Evolutionary conservation across 2,113 vertebrate species (phyloP).

Genomic region (Ptilonorhynchus violaceus): DNA sequence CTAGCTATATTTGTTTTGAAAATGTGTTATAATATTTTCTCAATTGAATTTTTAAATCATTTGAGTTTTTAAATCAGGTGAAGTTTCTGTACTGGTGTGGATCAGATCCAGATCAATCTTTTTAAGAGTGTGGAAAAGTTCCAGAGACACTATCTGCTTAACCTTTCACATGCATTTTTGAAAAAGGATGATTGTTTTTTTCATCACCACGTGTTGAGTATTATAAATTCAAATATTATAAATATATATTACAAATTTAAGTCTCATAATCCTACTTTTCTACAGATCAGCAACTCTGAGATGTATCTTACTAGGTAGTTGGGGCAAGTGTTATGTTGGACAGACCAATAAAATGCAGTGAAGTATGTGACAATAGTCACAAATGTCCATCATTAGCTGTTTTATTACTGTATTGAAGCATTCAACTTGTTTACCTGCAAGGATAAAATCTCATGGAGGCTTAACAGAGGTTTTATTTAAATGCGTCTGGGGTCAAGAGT

Average conservation of each 20-base stretch:
- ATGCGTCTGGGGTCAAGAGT: background rate
- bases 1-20: background rate
- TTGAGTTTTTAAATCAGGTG: background rate
- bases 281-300: background rate
- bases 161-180: background rate
- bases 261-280: background rate
- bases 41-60: background rate
- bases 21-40: background rate
- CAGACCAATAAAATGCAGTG: background rate
- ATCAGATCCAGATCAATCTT: background rate
- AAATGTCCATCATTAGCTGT: background rate
- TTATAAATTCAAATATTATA: background rate
- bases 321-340: background rate
- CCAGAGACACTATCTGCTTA: background rate
- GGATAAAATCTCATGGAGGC: background rate
- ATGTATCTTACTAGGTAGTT: background rate
- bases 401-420: background rate
- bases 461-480: background rate
- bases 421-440: background rate
- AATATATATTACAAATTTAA: background rate
- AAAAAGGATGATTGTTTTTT: background rate
- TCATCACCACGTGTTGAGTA: rapidly evolving
- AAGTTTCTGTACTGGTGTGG: background rate
- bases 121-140: background rate
- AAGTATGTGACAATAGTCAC: background rate